Percentiles rank a stretch among this genome's conserved stretches.
Evolutionary conservation across 1,140 invertebrate species (phyloP).

Genomic region (Apis cerana): DNA sequence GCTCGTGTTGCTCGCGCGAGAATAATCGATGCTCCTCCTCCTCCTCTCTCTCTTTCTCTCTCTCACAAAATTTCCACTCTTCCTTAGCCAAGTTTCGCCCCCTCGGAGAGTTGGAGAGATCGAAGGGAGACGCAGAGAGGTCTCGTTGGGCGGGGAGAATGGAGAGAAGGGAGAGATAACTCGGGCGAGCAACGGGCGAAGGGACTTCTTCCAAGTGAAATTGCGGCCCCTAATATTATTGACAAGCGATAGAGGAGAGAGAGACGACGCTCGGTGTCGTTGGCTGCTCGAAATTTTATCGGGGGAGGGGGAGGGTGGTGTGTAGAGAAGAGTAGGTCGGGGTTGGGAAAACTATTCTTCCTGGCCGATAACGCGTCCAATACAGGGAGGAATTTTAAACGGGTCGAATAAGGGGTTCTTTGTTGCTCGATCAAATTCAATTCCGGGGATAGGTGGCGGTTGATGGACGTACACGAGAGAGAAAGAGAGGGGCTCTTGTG

Average conservation of each 20-base stretch:
- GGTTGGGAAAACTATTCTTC: conserved; percentile 15
- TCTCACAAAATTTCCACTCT: not conserved
- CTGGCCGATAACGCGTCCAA: conserved; percentile 26
- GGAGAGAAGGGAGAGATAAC: conserved; percentile 50
- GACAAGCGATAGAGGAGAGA: conserved; percentile 55
- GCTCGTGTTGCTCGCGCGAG: conserved; percentile 63
- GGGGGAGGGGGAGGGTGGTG: not conserved
- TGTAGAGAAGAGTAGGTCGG: too few relatives aligned
- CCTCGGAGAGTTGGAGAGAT: too few relatives aligned
- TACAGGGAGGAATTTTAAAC: conserved; percentile 27
- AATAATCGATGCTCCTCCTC: conserved; percentile 68
- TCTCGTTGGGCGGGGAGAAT: conserved; percentile 23
- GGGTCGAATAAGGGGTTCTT: not conserved
- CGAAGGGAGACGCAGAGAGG: conserved; percentile 3
- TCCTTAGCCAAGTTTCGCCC: not conserved
- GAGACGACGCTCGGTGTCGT: conserved; percentile 1
- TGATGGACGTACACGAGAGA: not conserved
- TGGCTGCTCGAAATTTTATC: conserved; percentile 52
- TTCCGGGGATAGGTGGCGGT: not conserved
- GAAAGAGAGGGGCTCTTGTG: too few relatives aligned
- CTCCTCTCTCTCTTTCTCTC: conserved; percentile 7
- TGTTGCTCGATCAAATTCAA: conserved; percentile 29
- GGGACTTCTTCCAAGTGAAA: conserved; percentile 52
- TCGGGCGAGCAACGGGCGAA: conserved; percentile 56
- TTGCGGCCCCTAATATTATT: conserved; percentile 63